These are phyloP conservation scores for Rhodinocichla rosea DNA, from an alignment of 2,113 vertebrate genomes.

Conservation along the genomic window DNA sequence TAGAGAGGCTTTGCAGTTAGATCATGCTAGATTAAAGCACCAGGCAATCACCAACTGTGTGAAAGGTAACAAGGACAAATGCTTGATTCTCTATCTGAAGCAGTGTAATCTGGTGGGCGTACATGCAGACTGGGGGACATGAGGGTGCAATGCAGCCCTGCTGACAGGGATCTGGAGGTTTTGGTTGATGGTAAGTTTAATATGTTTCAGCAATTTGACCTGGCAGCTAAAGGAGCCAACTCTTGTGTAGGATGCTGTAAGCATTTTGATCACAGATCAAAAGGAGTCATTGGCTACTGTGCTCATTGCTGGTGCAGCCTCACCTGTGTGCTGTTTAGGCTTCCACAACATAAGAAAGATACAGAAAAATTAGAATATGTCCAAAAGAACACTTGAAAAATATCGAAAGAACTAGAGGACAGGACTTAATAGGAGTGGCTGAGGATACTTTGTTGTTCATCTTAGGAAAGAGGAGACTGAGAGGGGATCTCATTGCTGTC, in stretches of 20 bases:
- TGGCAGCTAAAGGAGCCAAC: not conserved
- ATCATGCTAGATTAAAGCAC: not conserved
- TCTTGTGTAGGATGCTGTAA: not conserved
- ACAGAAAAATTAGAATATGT: not conserved
- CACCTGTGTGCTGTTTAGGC: not conserved
- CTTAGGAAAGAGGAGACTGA: not conserved
- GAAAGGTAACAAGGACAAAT: not conserved
- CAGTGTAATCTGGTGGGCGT: not conserved
- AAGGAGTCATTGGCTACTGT: not conserved
- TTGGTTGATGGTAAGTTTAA: not conserved
- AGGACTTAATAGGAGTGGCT: not conserved
- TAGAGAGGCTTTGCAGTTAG: not conserved
- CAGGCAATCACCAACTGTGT: rapidly evolving
- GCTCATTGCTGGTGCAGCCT: not conserved
- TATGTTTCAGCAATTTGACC: not conserved
- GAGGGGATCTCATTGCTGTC: not conserved
- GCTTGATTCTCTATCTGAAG: not conserved
- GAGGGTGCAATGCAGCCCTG: not conserved
- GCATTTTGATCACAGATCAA: not conserved
- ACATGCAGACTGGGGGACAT: rapidly evolving
- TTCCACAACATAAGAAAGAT: not conserved
- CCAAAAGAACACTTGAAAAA: not conserved
- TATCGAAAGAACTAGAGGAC: not conserved
- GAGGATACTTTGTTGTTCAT: not conserved
- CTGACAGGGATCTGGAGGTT: not conserved